Conservation (phyloP, 2,797 vertebrate species). For the Mormyrops attenuatus region DNA sequence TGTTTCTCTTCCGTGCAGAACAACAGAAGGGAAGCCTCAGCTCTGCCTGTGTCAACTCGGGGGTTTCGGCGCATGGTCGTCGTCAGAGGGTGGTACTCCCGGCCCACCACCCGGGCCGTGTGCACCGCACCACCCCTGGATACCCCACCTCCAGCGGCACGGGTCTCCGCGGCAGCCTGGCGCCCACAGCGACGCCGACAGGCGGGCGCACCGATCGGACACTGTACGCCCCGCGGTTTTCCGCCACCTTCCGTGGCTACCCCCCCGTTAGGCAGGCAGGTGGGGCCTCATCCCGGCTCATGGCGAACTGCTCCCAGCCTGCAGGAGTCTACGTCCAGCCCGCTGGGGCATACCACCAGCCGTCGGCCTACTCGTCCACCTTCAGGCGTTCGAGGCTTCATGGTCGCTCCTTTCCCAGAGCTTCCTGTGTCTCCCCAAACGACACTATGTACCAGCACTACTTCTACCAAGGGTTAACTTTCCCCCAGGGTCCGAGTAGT, state of each 20-base stretch:
- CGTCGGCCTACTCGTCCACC: neutral
- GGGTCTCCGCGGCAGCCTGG: neutral
- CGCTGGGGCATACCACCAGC: neutral
- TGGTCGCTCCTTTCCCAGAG: neutral
- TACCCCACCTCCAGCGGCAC: neutral
- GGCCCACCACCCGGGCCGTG: neutral
- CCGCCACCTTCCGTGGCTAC: neutral
- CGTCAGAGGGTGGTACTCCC: neutral
- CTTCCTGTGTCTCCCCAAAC: neutral
- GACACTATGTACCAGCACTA: conserved; percentile 34
- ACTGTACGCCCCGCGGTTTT: neutral
- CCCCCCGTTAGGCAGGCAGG: neutral
- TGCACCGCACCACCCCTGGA: neutral
- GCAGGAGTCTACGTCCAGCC: neutral
- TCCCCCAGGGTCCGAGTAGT: conserved; percentile 57
- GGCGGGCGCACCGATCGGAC: too few species aligned
- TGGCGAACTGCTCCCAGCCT: neutral
- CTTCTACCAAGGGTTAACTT: conserved; percentile 54
- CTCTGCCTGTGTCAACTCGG: neutral
- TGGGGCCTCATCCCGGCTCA: neutral
- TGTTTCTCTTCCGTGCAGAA: neutral
- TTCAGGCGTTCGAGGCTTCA: neutral
- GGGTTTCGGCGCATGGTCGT: neutral
- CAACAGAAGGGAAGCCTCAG: neutral
- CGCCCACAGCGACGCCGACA: neutral